phyloP scores from a whole-genome alignment of 2,888 invertebrate species.

The Electrophaes corylata region DNA sequence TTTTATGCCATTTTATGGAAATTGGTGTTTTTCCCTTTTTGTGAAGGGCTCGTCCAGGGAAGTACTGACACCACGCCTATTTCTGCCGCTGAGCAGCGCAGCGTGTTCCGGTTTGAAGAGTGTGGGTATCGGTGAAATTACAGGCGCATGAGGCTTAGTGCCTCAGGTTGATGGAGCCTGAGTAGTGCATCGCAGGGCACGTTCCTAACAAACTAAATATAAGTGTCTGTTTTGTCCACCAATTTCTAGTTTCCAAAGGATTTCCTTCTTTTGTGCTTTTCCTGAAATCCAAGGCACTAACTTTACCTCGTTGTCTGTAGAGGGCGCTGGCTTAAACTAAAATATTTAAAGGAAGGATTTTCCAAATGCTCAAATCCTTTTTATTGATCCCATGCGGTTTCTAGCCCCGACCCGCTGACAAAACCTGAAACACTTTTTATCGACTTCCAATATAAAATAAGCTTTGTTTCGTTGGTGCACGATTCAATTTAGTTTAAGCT shows the following conservation, averaged over 20 bases:
- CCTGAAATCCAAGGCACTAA: slow-evolving; percentile 12
- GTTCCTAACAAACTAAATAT: too few relatives aligned
- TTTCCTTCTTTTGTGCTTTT: slow-evolving; percentile 23
- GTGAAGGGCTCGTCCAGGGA: too few relatives aligned
- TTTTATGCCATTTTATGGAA: too few relatives aligned
- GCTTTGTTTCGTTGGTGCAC: slow-evolving; percentile 9
- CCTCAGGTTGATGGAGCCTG: too few relatives aligned
- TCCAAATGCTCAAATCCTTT: slow-evolving; percentile 39
- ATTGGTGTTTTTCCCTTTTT: too few relatives aligned
- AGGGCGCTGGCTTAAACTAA: slow-evolving; percentile 29
- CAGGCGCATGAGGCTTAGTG: too few relatives aligned
- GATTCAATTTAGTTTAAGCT: background rate
- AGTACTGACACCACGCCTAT: too few relatives aligned
- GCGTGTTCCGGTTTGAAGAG: too few relatives aligned
- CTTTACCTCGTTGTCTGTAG: slow-evolving; percentile 26
- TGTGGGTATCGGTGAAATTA: too few relatives aligned
- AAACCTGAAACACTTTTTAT: slow-evolving; percentile 4
- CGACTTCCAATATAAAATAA: slow-evolving; percentile 3
- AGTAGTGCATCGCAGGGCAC: too few relatives aligned
- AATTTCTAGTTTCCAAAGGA: slow-evolving; percentile 11
- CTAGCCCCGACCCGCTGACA: slow-evolving; percentile 19
- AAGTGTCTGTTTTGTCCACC: slow-evolving; percentile 2
- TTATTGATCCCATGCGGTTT: slow-evolving; percentile 34
- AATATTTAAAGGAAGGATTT: slow-evolving; percentile 41
- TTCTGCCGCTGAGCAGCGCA: too few relatives aligned